Percentiles rank a stretch among this genome's conserved stretches.
These are phyloP conservation scores for Seira ritae DNA, from an alignment of 2,888 invertebrate species.

Conservation along the genomic window DNA sequence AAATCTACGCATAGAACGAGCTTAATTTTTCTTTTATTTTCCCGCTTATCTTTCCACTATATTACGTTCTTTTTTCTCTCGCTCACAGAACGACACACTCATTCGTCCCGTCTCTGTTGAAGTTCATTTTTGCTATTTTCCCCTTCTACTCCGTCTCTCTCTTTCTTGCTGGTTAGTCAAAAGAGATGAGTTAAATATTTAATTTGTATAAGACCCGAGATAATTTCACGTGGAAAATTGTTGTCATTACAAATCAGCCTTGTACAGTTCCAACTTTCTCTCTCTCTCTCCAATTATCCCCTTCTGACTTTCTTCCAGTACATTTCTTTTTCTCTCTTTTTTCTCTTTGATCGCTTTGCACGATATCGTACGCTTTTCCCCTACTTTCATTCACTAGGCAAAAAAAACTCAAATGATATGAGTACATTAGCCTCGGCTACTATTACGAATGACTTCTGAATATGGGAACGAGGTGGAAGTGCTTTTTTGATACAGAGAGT, in stretches of 20 bases:
- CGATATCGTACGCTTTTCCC: neutral
- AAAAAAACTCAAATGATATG: neutral
- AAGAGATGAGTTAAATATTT: slow-evolving; percentile 50
- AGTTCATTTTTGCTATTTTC: neutral
- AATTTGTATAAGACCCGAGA: slow-evolving; percentile 52
- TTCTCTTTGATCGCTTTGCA: slow-evolving; percentile 9
- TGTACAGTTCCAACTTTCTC: neutral
- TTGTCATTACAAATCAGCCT: slow-evolving; percentile 54
- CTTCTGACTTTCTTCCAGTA: slow-evolving; percentile 3
- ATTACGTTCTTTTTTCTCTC: too few species aligned
- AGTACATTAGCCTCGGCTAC: neutral
- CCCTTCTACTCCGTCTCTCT: neutral
- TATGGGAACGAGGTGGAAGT: neutral
- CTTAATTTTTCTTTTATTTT: too few species aligned
- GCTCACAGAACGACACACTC: too few species aligned
- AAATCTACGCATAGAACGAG: too few species aligned
- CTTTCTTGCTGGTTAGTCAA: neutral
- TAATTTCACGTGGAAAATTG: slow-evolving; percentile 57
- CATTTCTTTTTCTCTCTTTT: slow-evolving; percentile 24
- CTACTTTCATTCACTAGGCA: neutral
- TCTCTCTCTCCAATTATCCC: slow-evolving; percentile 21
- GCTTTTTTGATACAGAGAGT: slow-evolving; percentile 14
- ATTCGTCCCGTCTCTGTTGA: too few species aligned
- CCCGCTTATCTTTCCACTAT: too few species aligned
- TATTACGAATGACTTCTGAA: neutral